These are phyloP conservation scores for Drosophila serrata DNA, from an alignment of 1,140 invertebrate genomes.

Conservation along the genomic window DNA sequence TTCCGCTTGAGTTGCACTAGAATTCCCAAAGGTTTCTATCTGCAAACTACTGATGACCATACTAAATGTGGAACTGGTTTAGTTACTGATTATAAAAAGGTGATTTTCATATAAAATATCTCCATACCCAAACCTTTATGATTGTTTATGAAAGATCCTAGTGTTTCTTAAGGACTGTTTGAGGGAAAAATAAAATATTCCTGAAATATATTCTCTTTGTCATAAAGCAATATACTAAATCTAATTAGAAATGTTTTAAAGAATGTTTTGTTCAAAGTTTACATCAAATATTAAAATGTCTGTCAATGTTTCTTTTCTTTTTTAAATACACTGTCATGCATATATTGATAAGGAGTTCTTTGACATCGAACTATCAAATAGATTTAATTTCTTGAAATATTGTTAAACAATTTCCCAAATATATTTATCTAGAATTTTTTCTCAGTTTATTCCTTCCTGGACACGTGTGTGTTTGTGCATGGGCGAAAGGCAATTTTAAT, in stretches of 20 bases:
- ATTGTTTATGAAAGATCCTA: not conserved
- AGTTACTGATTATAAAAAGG: not conserved
- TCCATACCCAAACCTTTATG: not conserved
- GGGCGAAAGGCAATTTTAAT: constrained; percentile 71
- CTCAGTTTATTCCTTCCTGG: not conserved
- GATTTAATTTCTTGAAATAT: too few relatives aligned
- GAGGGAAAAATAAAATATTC: too few relatives aligned
- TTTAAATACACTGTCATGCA: too few relatives aligned
- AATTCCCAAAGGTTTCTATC: not conserved
- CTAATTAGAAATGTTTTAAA: too few relatives aligned
- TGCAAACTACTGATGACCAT: not conserved
- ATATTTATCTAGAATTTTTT: not conserved
- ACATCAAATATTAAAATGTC: too few relatives aligned
- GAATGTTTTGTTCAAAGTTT: too few relatives aligned
- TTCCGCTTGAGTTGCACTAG: not conserved
- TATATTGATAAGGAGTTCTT: too few relatives aligned
- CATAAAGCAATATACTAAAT: too few relatives aligned
- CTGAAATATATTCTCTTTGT: too few relatives aligned
- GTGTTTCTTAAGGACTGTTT: not conserved
- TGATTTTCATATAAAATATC: not conserved
- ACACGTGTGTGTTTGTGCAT: constrained; percentile 18
- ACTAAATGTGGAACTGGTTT: not conserved
- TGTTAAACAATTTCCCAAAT: too few relatives aligned
- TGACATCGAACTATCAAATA: too few relatives aligned
- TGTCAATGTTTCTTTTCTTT: too few relatives aligned